Base-by-base conservation (phyloP, 2,113 vertebrate genomes). In the Coracopsis vasa region DNA sequence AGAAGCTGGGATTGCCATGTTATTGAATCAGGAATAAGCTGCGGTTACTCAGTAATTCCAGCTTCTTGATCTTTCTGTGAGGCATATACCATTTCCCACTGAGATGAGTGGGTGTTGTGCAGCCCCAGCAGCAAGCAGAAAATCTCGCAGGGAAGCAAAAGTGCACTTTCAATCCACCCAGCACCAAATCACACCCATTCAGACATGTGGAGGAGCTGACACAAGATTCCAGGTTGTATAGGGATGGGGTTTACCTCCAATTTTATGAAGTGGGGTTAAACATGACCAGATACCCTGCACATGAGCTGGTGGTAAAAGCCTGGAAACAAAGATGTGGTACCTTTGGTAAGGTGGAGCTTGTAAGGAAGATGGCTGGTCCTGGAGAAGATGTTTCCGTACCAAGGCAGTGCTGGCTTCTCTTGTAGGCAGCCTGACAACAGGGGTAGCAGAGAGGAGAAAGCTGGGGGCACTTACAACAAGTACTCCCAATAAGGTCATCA, bases 61-160 rank as follows among this genome's bases (percentile, higher is more conserved):
- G 27, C 61, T 94, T 67, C 82, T 65, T 95, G 47, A 61, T 95
- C 91, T 79, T 91, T 92, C 89, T 81, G 15, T 41, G 86, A 74
- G 77, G 77, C 77, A 23, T 25, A 65, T 35, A 60, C 23, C 20
- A 8, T 71, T 94, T 64, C 89, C 80, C 65, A 67, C 95, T 64
- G 95, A 75, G 96, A 91, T 75, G 93, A 96, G 95, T 91, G 54
- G 91, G 93, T 86, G 89, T 86, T 94, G 69, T 28, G 84, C 3
- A 4, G 45, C 77, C 72, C 75, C 80, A 86, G 75, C 80, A 96
- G 65, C 0, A 4, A 89, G 65, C 50, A 81, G 72, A 86, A 94
- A 78, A 84, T 37, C 80, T 84, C 75, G 13, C 27, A 72, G 58
- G 66, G 42, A 67, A 75, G 48, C 39, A 53, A 18, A 53, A 84